phyloP scores from a whole-genome alignment of 2,797 vertebrate species.

The Graptemys geographica region DNA sequence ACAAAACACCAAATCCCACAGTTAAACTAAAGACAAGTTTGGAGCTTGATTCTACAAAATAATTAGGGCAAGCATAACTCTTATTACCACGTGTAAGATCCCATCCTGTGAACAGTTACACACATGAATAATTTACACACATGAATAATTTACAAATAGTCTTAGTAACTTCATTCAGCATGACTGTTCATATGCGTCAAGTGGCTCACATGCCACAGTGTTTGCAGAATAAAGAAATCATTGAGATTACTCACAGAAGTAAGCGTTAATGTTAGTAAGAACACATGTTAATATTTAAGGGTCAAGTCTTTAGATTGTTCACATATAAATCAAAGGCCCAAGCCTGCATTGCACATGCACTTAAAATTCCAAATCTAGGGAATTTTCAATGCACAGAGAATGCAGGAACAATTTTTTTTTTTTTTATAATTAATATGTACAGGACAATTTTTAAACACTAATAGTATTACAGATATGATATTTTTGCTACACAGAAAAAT shows the following conservation, averaged over 20 bases:
- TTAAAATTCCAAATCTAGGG: neutral
- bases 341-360: neutral
- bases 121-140: neutral
- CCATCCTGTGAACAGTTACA: neutral
- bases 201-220: neutral
- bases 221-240: neutral
- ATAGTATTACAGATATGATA: neutral
- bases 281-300: neutral
- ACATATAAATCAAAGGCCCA: neutral
- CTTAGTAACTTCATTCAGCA: neutral
- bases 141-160: neutral
- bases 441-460: neutral
- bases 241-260: neutral
- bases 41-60: neutral
- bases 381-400: neutral
- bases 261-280: neutral
- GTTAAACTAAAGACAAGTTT: neutral
- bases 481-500: neutral
- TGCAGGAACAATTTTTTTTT: fast-evolving
- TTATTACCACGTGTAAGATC: neutral
- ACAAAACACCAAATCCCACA: neutral
- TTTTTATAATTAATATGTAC: neutral
- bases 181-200: fast-evolving
- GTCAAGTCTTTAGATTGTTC: neutral
- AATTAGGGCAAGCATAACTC: neutral